Percentiles rank a stretch among this genome's conserved stretches.
These are phyloP conservation scores for Polia nebulosa DNA, from an alignment of 2,888 invertebrate genomes.

Conservation along the genomic window DNA sequence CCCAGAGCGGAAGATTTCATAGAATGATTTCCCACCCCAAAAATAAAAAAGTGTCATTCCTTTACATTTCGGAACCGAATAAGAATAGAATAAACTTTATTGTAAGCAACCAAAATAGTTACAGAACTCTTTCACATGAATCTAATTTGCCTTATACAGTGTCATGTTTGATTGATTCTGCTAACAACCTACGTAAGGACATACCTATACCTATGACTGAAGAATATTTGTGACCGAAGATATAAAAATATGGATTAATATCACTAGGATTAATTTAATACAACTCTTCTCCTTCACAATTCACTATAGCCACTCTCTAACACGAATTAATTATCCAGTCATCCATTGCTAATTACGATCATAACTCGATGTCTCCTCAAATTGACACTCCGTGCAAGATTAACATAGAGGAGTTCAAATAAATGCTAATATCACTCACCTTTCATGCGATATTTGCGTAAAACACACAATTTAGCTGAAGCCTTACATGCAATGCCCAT, in stretches of 20 bases:
- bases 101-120: no score
- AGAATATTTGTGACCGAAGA: no score
- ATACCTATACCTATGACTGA: no score
- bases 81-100: no score
- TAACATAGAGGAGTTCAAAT: constrained; percentile 34
- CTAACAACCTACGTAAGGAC: no score
- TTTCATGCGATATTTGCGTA: constrained; percentile 40
- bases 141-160: no score
- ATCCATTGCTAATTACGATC: constrained; percentile 7
- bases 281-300: neutral
- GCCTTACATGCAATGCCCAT: constrained; percentile 20
- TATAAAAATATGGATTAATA: no score
- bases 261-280: neutral
- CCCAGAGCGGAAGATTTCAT: no score
- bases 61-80: neutral
- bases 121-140: no score
- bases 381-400: constrained; percentile 34
- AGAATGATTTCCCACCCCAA: no score
- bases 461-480: constrained; percentile 13
- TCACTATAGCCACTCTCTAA: neutral
- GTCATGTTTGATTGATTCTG: no score
- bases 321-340: neutral
- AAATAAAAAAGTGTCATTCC: no score
- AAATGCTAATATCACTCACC: constrained; percentile 37
- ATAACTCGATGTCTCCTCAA: constrained; percentile 14